phyloP scores from a whole-genome alignment of 2,888 invertebrate species.

The Aleiodes testaceus region DNA sequence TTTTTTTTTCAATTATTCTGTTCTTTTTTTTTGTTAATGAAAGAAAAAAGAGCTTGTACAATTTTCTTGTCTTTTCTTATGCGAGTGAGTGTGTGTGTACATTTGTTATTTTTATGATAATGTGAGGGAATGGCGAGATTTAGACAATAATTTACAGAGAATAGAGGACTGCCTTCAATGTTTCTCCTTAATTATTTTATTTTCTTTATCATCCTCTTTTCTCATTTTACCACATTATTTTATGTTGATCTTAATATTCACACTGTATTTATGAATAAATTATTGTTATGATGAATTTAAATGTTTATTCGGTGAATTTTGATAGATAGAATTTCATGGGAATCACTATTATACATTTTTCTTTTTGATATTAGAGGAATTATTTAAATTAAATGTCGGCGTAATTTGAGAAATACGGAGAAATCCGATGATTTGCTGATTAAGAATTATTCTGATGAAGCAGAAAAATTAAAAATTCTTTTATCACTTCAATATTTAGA shows the following conservation, averaged over 20 bases:
- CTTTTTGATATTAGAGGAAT: background rate
- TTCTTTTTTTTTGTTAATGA: background rate
- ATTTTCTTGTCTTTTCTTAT: constrained; percentile 2
- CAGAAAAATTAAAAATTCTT: background rate
- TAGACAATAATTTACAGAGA: constrained; percentile 17
- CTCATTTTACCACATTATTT: constrained; percentile 1
- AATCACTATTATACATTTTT: background rate
- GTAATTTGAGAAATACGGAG: background rate
- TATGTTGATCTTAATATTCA: constrained; percentile 48
- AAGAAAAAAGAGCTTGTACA: background rate
- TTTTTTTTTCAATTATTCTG: background rate
- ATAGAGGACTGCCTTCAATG: background rate
- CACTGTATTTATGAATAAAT: constrained; percentile 64
- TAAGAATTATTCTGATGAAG: background rate
- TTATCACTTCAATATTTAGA: background rate
- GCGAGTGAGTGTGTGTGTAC: background rate
- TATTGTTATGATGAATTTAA: constrained; percentile 55
- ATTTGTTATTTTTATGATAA: background rate
- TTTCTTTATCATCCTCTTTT: background rate
- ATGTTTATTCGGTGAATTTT: no score
- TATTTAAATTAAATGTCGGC: constrained; percentile 13
- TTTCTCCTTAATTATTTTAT: background rate
- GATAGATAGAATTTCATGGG: no score
- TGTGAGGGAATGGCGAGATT: background rate
- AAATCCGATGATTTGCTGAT: constrained; percentile 12